Percentiles rank a stretch among this genome's conserved stretches.
Conservation (phyloP, 1,140 invertebrate species). For the Planococcus citri region DNA sequence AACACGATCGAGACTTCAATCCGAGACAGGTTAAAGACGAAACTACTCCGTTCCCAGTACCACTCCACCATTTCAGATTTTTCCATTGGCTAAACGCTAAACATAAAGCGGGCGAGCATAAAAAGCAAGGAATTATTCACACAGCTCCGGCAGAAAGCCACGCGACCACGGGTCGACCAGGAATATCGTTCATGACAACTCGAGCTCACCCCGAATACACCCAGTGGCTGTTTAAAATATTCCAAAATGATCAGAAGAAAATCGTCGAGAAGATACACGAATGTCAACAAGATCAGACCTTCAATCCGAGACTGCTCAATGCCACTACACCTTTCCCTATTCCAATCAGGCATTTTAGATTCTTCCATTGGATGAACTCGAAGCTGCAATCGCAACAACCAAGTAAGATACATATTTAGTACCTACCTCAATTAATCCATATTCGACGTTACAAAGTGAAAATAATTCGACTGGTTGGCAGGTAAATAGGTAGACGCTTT, state of each 20-base stretch:
- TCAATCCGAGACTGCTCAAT: not conserved
- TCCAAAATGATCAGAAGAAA: not conserved
- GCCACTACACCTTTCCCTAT: not conserved
- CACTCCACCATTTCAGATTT: not conserved
- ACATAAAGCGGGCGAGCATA: not conserved
- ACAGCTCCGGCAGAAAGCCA: not conserved
- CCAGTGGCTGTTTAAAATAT: not conserved
- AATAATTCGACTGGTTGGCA: no score
- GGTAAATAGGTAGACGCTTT: no score
- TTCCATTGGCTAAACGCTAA: not conserved
- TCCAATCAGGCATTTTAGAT: not conserved
- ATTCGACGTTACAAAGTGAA: no score
- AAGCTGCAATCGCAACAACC: no score
- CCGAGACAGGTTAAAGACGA: not conserved
- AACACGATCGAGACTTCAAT: not conserved
- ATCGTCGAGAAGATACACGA: not conserved
- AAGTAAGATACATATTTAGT: no score
- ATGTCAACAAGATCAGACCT: not conserved
- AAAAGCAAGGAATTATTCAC: not conserved
- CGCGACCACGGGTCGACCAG: not conserved
- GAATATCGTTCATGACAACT: no score
- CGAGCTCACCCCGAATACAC: not conserved
- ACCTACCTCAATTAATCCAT: no score
- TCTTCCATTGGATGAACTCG: not conserved
- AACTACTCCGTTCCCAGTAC: not conserved